Evolutionary conservation across 2,888 invertebrate species (phyloP).

Genomic region (Amiota mariae): DNA sequence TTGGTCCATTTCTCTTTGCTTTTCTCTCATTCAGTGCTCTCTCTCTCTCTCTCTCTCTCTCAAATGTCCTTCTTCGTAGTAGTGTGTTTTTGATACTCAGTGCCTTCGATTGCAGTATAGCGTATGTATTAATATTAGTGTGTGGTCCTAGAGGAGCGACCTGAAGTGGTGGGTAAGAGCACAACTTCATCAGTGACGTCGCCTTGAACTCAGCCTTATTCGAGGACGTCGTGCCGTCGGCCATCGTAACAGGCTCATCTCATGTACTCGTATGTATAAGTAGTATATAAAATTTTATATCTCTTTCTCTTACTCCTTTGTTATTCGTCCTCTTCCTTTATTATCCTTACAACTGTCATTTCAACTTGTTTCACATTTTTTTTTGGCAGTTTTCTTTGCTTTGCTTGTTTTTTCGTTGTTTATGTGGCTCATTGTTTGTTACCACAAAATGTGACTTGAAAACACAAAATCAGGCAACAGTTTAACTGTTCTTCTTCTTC

Average conservation of each 20-base stretch:
- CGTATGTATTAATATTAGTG: background rate
- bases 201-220: conserved; percentile 66
- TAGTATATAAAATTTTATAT: background rate
- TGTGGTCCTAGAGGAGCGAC: background rate
- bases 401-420: too few relatives aligned
- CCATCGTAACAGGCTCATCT: too few relatives aligned
- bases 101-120: conserved; percentile 29
- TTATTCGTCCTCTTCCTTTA: background rate
- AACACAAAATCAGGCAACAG: conserved; percentile 21
- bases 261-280: background rate
- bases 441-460: conserved; percentile 21
- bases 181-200: conserved; percentile 57
- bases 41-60: conserved; percentile 23
- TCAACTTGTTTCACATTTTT: background rate
- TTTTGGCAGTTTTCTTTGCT: conserved; percentile 2
- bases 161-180: background rate
- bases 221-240: conserved; percentile 48
- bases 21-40: conserved; percentile 3
- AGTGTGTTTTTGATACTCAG: conserved; percentile 55
- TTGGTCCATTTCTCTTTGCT: conserved; percentile 5
- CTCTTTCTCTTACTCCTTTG: background rate
- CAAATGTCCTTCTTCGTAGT: conserved; percentile 56
- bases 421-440: background rate
- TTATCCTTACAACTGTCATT: conserved; percentile 1
- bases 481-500: background rate